Evolutionary conservation across 2,113 vertebrate genomes (phyloP), one percentile per base, ranked within the genome.

Genomic region (Vidua macroura): DNA sequence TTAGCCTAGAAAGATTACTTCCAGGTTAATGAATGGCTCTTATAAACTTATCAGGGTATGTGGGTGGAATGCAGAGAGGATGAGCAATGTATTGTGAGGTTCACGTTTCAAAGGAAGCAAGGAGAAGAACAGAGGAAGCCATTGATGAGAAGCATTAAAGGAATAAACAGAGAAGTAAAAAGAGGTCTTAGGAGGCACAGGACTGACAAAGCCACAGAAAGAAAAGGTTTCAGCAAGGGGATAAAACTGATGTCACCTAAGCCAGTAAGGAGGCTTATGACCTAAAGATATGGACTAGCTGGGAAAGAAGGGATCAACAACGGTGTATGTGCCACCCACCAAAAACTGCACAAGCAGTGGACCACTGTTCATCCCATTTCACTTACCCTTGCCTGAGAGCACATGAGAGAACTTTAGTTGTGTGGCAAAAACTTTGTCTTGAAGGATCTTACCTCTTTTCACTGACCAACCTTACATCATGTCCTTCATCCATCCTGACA

Each of bases 271-370:
- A 80, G 27, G 7, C 10, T 83, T 28, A 64, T 8, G 12, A 72
- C 6, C 18, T 28, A 51, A 59, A 41, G 27, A 22, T 35, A 28
- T 0, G 20, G 31, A 15, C 14, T 58, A 49, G 16, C 0, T 78
- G 31, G 39, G n/a, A 82, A 75, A n/a, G 31, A 78, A 84, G 41
- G 4, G 5, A 56, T 33, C 13, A 39, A 43, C 2, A 1, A 0
- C 0, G 2, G 2, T 15, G 0, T 24, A 8, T 11, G 21, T 66
- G 37, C 55, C n/a, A 31, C 18, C 14, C 37, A 49, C 9, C 55
- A 78, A 70, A 46, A 64, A 81, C 13, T 13, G 12, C 33, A 25
- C 20, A 53, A 68, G 72, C 52, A 28, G 35, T 28, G 23, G 15
- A 15, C 37, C 27, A 12, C 33, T 62, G 6, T 33, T 68, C 4